Conservation (phyloP, 2,797 vertebrate species). For the Anguilla pacifica region DNA sequence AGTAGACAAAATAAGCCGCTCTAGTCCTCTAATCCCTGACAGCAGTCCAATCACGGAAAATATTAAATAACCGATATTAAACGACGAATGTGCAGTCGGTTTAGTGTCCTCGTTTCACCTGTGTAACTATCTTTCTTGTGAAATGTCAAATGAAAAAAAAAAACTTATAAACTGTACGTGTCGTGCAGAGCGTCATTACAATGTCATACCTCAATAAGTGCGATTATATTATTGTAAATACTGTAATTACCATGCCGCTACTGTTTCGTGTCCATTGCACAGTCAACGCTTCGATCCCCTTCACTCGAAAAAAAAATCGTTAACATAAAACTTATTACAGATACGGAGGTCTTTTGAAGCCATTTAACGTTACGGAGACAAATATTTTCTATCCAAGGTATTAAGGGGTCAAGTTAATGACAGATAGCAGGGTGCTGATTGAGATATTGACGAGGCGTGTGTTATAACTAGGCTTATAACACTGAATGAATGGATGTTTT, state of each 20-base stretch:
- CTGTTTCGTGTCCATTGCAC: not conserved
- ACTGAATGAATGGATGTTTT: constrained; percentile 27
- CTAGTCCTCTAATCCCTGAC: not conserved
- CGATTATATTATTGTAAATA: constrained; percentile 1
- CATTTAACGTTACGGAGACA: not conserved
- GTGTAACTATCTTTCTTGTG: not conserved
- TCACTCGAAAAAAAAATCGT: not conserved
- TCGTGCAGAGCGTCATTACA: not conserved
- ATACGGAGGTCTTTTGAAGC: not conserved
- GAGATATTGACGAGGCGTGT: not conserved
- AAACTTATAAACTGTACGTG: not conserved
- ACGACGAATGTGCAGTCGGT: not conserved
- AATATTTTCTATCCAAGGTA: not conserved
- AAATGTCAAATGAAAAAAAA: not conserved
- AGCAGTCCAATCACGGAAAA: not conserved
- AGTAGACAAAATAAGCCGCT: not conserved
- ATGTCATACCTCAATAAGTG: not conserved
- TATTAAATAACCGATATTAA: not conserved
- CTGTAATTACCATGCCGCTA: not conserved
- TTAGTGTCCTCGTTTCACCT: not conserved
- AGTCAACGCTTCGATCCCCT: not conserved
- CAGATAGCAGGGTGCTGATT: not conserved
- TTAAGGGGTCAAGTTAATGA: not conserved
- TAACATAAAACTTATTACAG: not conserved
- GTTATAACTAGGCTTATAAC: not conserved